Conservation (phyloP, 2,113 vertebrate species). For the Thamnaconus septentrionalis region DNA sequence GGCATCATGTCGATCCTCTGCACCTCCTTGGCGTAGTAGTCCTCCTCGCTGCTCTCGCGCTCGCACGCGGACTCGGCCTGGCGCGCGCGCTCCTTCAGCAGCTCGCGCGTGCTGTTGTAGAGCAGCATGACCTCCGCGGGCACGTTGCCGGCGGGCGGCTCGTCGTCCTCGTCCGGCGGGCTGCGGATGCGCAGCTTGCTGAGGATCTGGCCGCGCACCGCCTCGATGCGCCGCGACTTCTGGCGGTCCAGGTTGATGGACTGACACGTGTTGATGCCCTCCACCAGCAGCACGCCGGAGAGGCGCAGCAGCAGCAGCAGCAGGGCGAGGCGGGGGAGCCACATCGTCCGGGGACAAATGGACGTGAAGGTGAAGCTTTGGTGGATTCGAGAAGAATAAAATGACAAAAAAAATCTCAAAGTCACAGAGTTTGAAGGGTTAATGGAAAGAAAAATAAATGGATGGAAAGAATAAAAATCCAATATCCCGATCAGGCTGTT, state of each 20-base stretch:
- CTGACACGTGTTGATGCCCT: conserved; percentile 94
- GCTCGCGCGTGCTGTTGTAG: conserved; percentile 97
- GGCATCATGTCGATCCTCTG: conserved; percentile 94
- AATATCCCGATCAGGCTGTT: conserved; percentile 4
- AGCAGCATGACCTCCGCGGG: conserved; percentile 93
- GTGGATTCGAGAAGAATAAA: no score
- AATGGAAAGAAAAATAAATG: no score
- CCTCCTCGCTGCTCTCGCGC: conserved; percentile 95
- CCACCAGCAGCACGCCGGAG: conserved; percentile 77
- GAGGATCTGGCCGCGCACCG: conserved; percentile 96
- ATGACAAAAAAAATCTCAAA: no score
- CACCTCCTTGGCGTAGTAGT: conserved; percentile 98
- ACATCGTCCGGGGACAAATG: conserved; percentile 54
- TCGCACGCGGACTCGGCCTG: conserved; percentile 83
- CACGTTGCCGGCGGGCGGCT: conserved; percentile 77
- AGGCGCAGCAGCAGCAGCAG: conserved; percentile 87
- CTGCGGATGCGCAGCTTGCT: conserved; percentile 97
- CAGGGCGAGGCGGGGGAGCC: conserved; percentile 69
- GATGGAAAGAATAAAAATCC: conserved; percentile 5
- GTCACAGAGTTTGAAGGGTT: no score
- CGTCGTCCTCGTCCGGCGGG: conserved; percentile 79
- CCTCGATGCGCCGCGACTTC: conserved; percentile 97
- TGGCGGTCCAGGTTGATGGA: conserved; percentile 95
- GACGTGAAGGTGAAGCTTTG: no score
- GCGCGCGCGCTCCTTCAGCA: conserved; percentile 88